Percentiles rank a stretch among this genome's conserved stretches.
Conservation (phyloP, 1,140 invertebrate genomes). For the Scaptomyza pallida region DNA sequence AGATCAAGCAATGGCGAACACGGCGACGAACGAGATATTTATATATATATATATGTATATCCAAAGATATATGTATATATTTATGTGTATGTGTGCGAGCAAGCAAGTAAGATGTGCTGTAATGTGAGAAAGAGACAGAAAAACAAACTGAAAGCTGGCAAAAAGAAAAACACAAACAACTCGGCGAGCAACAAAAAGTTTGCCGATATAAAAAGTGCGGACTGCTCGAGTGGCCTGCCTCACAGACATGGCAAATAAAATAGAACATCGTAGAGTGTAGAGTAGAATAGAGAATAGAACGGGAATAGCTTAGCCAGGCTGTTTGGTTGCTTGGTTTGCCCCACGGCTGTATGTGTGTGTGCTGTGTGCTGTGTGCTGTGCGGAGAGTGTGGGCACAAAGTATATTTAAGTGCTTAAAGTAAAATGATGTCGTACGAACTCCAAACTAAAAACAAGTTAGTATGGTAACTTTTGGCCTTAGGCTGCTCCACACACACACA, state of each 20-base stretch:
- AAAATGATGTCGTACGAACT: conserved; percentile 84
- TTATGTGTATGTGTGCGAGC: background rate
- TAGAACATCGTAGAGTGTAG: conserved; percentile 42
- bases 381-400: conserved; percentile 68
- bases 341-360: conserved; percentile 23
- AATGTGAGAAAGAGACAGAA: conserved; percentile 28
- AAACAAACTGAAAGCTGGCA: conserved; percentile 80
- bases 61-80: background rate
- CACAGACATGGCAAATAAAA: conserved; percentile 68
- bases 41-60: conserved; percentile 23
- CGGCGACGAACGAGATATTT: conserved; percentile 34
- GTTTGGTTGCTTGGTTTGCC: conserved; percentile 25
- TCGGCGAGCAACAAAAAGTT: conserved; percentile 78
- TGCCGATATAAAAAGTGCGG: conserved; percentile 78
- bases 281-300: conserved; percentile 35
- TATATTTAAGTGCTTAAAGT: conserved; percentile 84
- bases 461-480: conserved; percentile 82
- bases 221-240: conserved; percentile 71
- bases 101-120: background rate
- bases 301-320: conserved; percentile 51
- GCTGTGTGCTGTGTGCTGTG: too few species aligned
- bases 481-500: conserved; percentile 40
- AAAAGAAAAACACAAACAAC: conserved; percentile 83
- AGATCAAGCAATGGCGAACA: conserved; percentile 57
- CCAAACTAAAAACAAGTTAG: conserved; percentile 83